These are phyloP conservation scores for Fratercula arctica DNA, from an alignment of 2,797 vertebrate species.

Conservation along the genomic window DNA sequence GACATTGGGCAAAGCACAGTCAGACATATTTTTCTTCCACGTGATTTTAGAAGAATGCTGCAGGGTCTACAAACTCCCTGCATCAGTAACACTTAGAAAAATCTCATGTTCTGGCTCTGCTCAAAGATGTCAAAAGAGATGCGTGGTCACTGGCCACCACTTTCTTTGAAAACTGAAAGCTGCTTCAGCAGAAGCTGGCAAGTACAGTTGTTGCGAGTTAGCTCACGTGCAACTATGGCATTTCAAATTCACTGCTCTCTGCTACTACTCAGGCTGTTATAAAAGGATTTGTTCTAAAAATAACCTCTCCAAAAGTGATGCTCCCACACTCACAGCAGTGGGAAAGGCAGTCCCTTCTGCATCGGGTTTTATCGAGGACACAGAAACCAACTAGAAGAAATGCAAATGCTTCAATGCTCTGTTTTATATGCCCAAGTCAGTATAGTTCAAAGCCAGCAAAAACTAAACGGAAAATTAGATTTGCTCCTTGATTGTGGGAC, in stretches of 20 bases:
- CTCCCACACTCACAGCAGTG: background rate
- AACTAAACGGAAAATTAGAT: background rate
- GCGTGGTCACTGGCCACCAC: accelerated
- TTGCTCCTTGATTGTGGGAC: background rate
- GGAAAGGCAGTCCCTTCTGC: background rate
- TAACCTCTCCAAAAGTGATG: background rate
- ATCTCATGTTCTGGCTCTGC: background rate
- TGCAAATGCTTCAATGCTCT: background rate
- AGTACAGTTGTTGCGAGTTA: background rate
- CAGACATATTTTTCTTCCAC: background rate
- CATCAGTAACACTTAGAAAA: background rate
- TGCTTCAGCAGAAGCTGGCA: background rate
- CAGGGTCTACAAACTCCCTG: background rate
- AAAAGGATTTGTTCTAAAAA: background rate
- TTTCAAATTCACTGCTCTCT: background rate
- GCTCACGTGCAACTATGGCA: background rate
- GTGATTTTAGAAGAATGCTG: background rate
- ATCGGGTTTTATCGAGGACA: background rate
- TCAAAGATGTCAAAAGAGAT: background rate
- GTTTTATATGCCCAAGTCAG: background rate
- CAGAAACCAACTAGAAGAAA: background rate
- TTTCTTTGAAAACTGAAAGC: background rate
- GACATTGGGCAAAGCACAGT: background rate
- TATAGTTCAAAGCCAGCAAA: background rate
- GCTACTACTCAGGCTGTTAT: background rate